A percentile compares a stretch with the other conserved stretches of the same genome.
These are phyloP conservation scores for Arrhamphus sclerolepis DNA, from an alignment of 2,797 vertebrate species.

Conservation along the genomic window DNA sequence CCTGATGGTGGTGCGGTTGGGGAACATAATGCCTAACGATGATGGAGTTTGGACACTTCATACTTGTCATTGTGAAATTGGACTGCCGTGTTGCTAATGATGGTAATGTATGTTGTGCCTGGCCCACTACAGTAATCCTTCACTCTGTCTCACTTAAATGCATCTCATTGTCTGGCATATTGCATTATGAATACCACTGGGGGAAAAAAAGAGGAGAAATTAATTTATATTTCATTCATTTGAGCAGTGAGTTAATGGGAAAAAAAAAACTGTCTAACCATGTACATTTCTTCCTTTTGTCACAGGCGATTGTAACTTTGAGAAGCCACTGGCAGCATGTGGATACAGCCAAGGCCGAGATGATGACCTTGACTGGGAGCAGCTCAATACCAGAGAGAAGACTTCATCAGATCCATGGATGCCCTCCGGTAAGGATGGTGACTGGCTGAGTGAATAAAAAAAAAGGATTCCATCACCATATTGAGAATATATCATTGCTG, in stretches of 20 bases:
- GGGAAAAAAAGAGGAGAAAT: constrained; percentile 37
- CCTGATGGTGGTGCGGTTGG: constrained; percentile 71
- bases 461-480: constrained; percentile 17
- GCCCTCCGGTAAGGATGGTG: constrained; percentile 86
- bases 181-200: constrained; percentile 73
- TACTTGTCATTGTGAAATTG: constrained; percentile 83
- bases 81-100: constrained; percentile 77
- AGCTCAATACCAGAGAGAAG: constrained; percentile 86
- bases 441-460: constrained; percentile 13
- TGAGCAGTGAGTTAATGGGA: constrained; percentile 67
- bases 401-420: constrained; percentile 89
- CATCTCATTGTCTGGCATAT: constrained; percentile 79
- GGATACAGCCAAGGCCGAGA: constrained; percentile 95
- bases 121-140: constrained; percentile 73
- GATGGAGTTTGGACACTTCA: constrained; percentile 82
- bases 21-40: constrained; percentile 80
- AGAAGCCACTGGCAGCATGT: constrained; percentile 88
- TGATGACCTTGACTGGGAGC: constrained; percentile 97
- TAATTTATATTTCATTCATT: constrained; percentile 78
- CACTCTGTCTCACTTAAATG: constrained; percentile 82
- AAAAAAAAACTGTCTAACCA: constrained; percentile 57
- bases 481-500: constrained; percentile 16
- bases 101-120: constrained; percentile 81
- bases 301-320: constrained; percentile 94
- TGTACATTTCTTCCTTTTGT: constrained; percentile 66